phyloP scores from a whole-genome alignment of 2,797 vertebrate species.

The Microhierax caerulescens region DNA sequence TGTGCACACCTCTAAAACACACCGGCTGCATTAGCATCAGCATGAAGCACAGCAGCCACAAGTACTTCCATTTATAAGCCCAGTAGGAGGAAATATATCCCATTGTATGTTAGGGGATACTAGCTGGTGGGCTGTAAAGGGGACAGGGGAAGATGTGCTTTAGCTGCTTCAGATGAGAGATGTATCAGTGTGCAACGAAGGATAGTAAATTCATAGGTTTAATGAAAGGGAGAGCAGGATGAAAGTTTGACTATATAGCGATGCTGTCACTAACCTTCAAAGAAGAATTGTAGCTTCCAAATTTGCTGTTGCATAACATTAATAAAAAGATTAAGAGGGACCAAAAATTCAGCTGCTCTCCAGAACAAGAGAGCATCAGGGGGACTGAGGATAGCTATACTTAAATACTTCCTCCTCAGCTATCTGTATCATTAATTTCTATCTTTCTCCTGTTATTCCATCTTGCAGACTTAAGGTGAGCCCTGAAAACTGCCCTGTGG shows the following conservation, averaged over 20 bases:
- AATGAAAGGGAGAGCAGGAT: neutral
- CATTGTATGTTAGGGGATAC: neutral
- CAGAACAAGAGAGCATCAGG: neutral
- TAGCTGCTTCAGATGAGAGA: neutral
- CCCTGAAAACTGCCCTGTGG: neutral
- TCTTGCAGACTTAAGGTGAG: neutral
- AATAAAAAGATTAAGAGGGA: neutral
- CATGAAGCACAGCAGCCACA: neutral
- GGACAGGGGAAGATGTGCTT: neutral
- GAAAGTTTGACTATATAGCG: neutral
- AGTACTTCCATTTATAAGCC: neutral
- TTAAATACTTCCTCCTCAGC: neutral
- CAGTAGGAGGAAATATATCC: neutral
- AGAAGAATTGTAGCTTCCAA: neutral
- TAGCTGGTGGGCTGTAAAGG: neutral
- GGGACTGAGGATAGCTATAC: neutral
- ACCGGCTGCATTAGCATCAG: neutral
- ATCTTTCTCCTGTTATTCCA: neutral
- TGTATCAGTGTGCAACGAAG: neutral
- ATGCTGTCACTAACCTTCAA: neutral
- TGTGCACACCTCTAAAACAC: neutral
- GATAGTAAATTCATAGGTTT: neutral
- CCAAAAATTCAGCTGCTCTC: neutral
- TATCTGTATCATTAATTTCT: neutral
- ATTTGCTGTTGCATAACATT: neutral